Evolutionary conservation across 2,113 vertebrate species (phyloP), one percentile per base, ranked within the genome.

Genomic region (Spea multiplicata): DNA sequence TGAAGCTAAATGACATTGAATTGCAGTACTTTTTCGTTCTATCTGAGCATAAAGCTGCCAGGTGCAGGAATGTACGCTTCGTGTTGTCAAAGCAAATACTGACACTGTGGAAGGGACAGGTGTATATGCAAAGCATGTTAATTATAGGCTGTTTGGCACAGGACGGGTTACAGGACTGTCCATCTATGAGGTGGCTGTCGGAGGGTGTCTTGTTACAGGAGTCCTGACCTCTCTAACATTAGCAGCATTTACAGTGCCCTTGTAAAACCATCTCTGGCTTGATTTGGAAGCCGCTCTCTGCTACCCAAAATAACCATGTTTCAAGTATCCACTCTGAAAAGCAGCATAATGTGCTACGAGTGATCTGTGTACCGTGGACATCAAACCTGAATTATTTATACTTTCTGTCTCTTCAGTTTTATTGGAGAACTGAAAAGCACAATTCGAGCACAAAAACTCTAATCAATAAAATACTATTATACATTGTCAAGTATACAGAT

Each of bases 131-230:
- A 67, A 73, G 62, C 6, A 66, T 73, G 44, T n/a, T 66, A 73
- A 76, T 75, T 52, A 75, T 66, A 16, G 70, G 30, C 17, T 6
- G 6, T 59, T n/a, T 65, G 71, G 78, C 71, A 74, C 14, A 30
- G 45, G 17, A 80, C 66, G 76, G 30, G 53, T 68, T 82, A 76
- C 46, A 82, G 74, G 70, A 75, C 44, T 68, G 82, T 78, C 83
- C 61, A 87, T 78, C 73, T 78, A 78, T 61, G 76, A 14, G 65
- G 82, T 88, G 81, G 86, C 84, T 84, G 88, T 81, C 44, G 76
- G 55, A 30, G 70, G 72, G 6, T 82, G 86, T 91, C 87, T 64
- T 72, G 73, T 91, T 88, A 86, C 87, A 89, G 68, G 70, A 87
- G 78, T 10, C 3, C 71, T 80, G 85, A 83, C 74, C 14, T 80